phyloP scores from a whole-genome alignment of 2,113 vertebrate genomes.

The Tenebrosternarchus preto region DNA sequence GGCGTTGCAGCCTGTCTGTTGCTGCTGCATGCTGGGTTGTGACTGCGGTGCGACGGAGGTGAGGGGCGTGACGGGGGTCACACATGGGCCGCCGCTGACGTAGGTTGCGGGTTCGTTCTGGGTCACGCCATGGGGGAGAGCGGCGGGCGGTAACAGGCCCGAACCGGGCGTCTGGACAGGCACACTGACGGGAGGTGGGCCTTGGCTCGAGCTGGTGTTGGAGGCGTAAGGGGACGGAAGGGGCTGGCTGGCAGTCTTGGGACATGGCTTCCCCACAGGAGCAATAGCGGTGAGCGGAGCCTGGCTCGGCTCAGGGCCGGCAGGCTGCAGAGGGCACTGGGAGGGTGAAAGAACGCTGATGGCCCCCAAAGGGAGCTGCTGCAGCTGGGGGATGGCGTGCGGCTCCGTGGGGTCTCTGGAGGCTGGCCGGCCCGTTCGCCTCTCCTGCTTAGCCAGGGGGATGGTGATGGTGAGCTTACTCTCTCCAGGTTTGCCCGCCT shows the following conservation, averaged over 20 bases:
- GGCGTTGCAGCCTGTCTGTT: constrained; percentile 77
- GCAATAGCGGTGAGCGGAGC: constrained; percentile 73
- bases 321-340: constrained; percentile 36
- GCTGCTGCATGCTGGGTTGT: constrained; percentile 62
- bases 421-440: constrained; percentile 60
- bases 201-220: constrained; percentile 69
- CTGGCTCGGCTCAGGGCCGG: constrained; percentile 75
- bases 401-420: constrained; percentile 71
- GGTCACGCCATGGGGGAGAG: constrained; percentile 80
- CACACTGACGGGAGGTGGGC: constrained; percentile 71
- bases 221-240: constrained; percentile 70
- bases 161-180: constrained; percentile 80
- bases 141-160: constrained; percentile 76
- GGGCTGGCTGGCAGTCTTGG: constrained; percentile 63
- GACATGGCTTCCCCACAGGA: constrained; percentile 66
- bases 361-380: constrained; percentile 71
- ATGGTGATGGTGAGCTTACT: constrained; percentile 75
- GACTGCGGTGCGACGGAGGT: constrained; percentile 58
- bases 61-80: no score
- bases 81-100: not conserved
- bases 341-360: constrained; percentile 76
- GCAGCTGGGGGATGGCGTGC: constrained; percentile 66
- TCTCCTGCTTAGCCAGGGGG: constrained; percentile 72
- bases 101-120: constrained; percentile 76
- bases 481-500: constrained; percentile 65